Percentiles rank a stretch among this genome's conserved stretches.
These are phyloP conservation scores for Ericerus pela DNA, from an alignment of 1,140 invertebrate genomes.

Conservation along the genomic window DNA sequence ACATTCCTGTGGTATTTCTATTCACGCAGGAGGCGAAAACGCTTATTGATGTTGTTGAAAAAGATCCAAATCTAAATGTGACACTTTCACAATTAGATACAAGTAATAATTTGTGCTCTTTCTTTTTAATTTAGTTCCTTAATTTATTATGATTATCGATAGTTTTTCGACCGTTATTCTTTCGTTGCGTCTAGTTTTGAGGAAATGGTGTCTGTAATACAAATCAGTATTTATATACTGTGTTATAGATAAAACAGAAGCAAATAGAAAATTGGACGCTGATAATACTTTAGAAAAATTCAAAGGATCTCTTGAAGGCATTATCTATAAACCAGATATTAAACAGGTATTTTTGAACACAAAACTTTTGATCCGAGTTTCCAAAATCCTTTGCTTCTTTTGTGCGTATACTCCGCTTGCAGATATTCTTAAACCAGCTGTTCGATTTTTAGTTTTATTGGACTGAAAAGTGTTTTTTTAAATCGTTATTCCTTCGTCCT, in stretches of 20 bases:
- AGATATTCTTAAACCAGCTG: no score
- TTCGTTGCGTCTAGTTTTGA: no score
- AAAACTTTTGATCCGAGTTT: no score
- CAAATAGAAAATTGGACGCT: slow-evolving; percentile 4
- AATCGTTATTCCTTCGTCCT: no score
- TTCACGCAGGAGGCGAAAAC: slow-evolving; percentile 61
- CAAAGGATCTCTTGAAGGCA: not conserved
- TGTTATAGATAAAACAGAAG: slow-evolving; percentile 1
- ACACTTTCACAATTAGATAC: slow-evolving; percentile 31
- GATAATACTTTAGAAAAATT: not conserved
- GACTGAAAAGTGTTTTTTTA: no score
- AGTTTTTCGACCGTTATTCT: not conserved
- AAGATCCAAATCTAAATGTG: slow-evolving; percentile 35
- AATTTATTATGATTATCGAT: not conserved
- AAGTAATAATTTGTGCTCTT: slow-evolving; percentile 15
- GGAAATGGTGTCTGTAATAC: not conserved
- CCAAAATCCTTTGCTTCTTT: no score
- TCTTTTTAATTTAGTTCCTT: not conserved
- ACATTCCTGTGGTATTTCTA: slow-evolving; percentile 80
- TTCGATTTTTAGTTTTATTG: no score
- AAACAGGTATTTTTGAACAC: slow-evolving; percentile 1
- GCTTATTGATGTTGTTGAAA: slow-evolving; percentile 40
- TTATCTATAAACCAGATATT: not conserved
- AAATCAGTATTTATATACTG: not conserved
- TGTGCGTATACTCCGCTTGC: no score